Base-by-base conservation (phyloP, 2,888 invertebrate species). In the Phlogophora meticulosa region DNA sequence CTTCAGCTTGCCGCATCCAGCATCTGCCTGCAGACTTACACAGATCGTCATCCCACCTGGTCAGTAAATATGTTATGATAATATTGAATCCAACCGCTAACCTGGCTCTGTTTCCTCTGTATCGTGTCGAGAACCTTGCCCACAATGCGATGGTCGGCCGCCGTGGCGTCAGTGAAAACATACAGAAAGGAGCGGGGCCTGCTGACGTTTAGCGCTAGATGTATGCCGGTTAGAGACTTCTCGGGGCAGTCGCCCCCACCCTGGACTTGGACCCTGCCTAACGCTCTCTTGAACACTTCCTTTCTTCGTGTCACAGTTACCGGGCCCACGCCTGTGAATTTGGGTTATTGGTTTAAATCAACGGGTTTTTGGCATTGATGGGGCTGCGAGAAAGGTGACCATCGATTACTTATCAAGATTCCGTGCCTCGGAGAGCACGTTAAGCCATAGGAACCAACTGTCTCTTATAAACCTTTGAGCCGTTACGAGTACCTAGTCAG, bases 241-340 rank as follows among this genome's bases (percentile, higher is more conserved):
- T 98, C 98, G 0, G 97, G 97, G 84, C 98, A 98, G 86, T 97
- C 97, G 0, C 97, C 97, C 0, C 98, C 97, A 0, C 97, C 97
- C 73, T 96, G 95, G 3, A 97, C 96, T 28, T 91, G 90, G 4
- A 97, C 93, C 45, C 94, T 91, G 62, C 96, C 93, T 34, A 97
- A 86, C 9, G 96, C 96, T 15, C 93, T 82, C 75, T 96, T 95
- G 86, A 97, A 96, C 13, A 95, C 92, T n/a, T 93, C 89, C n/a
- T 96, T 96, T 81, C 97, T 94, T n/a, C 93, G 93, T 0, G 97
- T 97, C 1, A 97, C 96, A 11, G 96, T 96, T 2, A 96, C 95
- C 60, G 97, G 97, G 17, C 76, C 76, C 17, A 78, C 76, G 1
- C 42, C 78, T 78, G 78, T 28, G 17, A 56, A 45, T 17, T 2